Conservation (phyloP, 2,113 vertebrate genomes). For the Gallinago jamesoni region DNA sequence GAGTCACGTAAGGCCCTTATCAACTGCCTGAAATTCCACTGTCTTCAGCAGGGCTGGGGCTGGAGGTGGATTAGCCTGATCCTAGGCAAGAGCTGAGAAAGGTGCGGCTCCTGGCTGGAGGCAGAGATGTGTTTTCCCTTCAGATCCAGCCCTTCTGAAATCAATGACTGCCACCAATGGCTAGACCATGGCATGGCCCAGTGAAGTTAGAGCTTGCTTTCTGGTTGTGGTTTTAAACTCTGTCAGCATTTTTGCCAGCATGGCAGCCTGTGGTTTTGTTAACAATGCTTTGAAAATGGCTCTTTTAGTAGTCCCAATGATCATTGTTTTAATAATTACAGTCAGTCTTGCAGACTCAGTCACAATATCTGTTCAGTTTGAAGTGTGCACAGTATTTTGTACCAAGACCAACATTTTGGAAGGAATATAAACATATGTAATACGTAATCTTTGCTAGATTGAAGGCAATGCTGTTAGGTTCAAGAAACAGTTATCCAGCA, state of each 20-base stretch:
- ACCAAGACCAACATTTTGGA: neutral
- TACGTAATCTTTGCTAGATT: neutral
- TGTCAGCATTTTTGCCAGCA: neutral
- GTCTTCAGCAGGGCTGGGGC: neutral
- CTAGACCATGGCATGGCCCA: accelerated
- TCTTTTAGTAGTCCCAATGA: neutral
- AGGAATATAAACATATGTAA: neutral
- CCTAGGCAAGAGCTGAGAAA: neutral
- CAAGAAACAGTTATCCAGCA: neutral
- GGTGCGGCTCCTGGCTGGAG: neutral
- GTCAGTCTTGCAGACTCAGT: neutral
- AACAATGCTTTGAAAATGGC: neutral
- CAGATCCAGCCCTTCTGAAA: neutral
- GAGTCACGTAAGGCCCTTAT: neutral
- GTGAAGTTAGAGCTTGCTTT: neutral
- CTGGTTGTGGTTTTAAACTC: neutral
- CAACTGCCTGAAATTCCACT: neutral
- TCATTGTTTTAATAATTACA: neutral
- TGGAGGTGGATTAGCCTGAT: neutral
- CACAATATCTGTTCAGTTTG: neutral
- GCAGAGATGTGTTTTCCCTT: neutral
- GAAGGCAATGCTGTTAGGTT: neutral
- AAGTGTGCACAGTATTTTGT: neutral
- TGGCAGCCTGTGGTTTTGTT: neutral
- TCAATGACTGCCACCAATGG: neutral